Conservation (phyloP, 2,797 vertebrate species). For the Ceyx erithaca region DNA sequence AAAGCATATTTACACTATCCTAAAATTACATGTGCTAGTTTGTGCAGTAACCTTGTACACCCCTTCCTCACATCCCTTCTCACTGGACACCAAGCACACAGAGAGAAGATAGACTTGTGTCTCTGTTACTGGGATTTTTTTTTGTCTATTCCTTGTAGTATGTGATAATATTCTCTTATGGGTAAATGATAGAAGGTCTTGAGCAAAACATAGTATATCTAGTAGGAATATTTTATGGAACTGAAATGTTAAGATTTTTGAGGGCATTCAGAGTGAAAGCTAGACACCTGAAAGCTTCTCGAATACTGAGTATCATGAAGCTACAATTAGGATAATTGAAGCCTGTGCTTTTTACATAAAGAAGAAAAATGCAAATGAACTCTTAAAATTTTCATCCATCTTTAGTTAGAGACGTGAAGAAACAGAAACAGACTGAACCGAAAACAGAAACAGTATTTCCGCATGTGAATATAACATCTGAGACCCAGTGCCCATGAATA, state of each 20-base stretch:
- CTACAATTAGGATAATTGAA: not conserved
- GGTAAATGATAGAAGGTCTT: not conserved
- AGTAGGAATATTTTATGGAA: not conserved
- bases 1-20: not conserved
- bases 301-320: slow-evolving; percentile 1
- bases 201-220: not conserved
- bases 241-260: not conserved
- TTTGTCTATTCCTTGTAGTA: not conserved
- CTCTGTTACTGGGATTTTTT: not conserved
- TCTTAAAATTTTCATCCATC: not conserved
- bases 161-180: not conserved
- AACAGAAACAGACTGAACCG: not conserved
- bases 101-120: fast-evolving
- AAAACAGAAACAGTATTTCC: not conserved
- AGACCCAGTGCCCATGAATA: not conserved
- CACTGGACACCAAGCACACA: fast-evolving
- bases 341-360: not conserved
- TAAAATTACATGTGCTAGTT: not conserved
- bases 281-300: not conserved
- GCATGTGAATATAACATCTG: not conserved
- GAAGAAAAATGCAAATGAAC: not conserved
- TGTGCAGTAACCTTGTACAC: not conserved
- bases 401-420: not conserved
- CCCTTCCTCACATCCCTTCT: not conserved
- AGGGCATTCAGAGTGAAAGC: not conserved